Evolutionary conservation across 1,140 invertebrate genomes (phyloP).

Genomic region (Steinernema khuongi): DNA sequence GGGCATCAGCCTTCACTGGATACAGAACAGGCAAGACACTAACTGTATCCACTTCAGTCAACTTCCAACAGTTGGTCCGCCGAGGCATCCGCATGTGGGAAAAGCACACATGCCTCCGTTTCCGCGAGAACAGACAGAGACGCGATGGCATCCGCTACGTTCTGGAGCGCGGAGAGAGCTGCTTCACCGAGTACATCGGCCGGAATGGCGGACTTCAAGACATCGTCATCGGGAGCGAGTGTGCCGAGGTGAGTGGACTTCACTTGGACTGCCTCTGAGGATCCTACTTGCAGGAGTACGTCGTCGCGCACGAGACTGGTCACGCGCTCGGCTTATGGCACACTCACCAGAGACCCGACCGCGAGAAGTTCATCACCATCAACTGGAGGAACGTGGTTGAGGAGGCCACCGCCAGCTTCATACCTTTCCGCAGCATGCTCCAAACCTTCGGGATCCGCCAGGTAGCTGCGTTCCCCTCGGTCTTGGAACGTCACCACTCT

Average conservation of each 20-base stretch:
- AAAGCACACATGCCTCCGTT: slow-evolving; percentile 54
- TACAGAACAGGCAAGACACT: no score
- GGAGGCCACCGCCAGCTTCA: slow-evolving; percentile 56
- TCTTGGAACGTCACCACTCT: not conserved
- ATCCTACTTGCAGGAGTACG: slow-evolving; percentile 54
- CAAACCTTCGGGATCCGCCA: slow-evolving; percentile 58
- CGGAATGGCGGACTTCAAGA: slow-evolving; percentile 58
- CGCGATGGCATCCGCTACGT: slow-evolving; percentile 56
- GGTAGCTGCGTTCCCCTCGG: slow-evolving; percentile 22
- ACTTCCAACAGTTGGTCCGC: slow-evolving; percentile 55
- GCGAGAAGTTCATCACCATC: slow-evolving; percentile 58
- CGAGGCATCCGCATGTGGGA: slow-evolving; percentile 58
- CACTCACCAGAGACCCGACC: slow-evolving; percentile 59
- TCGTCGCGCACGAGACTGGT: slow-evolving; percentile 59
- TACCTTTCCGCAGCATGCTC: slow-evolving; percentile 58
- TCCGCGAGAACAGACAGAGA: slow-evolving; percentile 54
- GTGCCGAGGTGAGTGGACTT: slow-evolving; percentile 48
- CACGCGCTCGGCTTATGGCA: slow-evolving; percentile 60
- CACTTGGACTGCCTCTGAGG: no score
- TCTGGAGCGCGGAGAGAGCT: slow-evolving; percentile 53
- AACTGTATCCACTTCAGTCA: slow-evolving; percentile 46
- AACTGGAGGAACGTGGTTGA: slow-evolving; percentile 59
- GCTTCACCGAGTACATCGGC: slow-evolving; percentile 58
- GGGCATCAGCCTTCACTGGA: no score
- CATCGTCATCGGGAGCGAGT: slow-evolving; percentile 58